A percentile compares a stretch with the other conserved stretches of the same genome.
These are phyloP conservation scores for Scalopus aquaticus DNA, from an alignment of 2,113 vertebrate species.

Conservation along the genomic window DNA sequence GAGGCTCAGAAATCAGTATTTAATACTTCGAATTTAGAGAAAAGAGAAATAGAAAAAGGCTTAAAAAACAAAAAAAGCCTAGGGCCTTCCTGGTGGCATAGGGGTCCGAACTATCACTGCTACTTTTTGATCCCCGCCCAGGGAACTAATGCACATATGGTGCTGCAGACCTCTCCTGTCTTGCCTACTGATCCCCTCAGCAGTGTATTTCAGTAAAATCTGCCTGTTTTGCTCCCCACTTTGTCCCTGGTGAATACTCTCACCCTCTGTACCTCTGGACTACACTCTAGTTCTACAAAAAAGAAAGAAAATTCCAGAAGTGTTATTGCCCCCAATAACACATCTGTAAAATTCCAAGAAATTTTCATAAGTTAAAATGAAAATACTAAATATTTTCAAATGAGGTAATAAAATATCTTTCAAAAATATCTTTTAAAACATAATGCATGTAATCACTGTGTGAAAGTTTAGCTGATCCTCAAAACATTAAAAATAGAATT, in stretches of 20 bases:
- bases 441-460: neutral
- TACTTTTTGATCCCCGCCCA: no score
- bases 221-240: no score
- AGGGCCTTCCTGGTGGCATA: no score
- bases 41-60: conserved; percentile 32
- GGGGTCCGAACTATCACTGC: no score
- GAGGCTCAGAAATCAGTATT: conserved; percentile 49
- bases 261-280: no score
- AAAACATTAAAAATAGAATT: conserved; percentile 19
- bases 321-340: neutral
- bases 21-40: conserved; percentile 51
- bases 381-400: conserved; percentile 47
- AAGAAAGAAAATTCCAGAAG: conserved; percentile 53
- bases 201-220: no score
- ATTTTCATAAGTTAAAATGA: conserved; percentile 47
- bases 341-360: conserved; percentile 32
- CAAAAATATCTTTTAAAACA: conserved; percentile 33
- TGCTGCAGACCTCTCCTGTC: no score
- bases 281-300: neutral
- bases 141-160: no score
- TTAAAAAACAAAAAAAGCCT: no score
- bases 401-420: neutral
- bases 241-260: no score
- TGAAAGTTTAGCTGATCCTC: neutral
- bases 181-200: no score